Percentiles rank a stretch among this genome's conserved stretches.
These are phyloP conservation scores for Amyelois transitella DNA, from an alignment of 1,140 invertebrate species.

Conservation along the genomic window DNA sequence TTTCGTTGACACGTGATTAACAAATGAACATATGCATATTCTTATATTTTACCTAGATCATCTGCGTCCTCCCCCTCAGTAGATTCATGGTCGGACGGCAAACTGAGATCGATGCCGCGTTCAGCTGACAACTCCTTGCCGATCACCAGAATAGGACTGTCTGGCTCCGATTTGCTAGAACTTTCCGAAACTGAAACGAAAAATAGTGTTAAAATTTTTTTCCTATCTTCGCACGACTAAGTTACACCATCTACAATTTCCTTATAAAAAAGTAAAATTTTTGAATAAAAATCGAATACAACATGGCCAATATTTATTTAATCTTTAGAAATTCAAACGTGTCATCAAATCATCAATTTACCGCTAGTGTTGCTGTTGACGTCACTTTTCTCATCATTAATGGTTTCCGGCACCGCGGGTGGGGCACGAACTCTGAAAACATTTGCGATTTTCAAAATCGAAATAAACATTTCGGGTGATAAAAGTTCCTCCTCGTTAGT, in stretches of 20 bases:
- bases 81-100: slow-evolving; percentile 85
- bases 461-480: no score
- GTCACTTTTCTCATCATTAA: slow-evolving; percentile 57
- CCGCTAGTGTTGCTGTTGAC: slow-evolving; percentile 59
- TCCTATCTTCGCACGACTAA: no score
- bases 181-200: slow-evolving; percentile 44
- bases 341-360: slow-evolving; percentile 27
- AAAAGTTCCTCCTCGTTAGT: no score
- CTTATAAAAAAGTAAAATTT: not conserved
- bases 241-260: no score
- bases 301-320: no score
- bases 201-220: slow-evolving; percentile 1
- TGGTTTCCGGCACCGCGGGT: slow-evolving; percentile 51
- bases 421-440: slow-evolving; percentile 40
- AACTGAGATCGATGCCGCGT: slow-evolving; percentile 68
- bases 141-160: slow-evolving; percentile 52
- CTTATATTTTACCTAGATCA: slow-evolving; percentile 57
- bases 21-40: no score
- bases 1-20: no score
- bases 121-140: slow-evolving; percentile 51
- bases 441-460: no score
- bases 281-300: not conserved
- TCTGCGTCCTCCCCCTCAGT: slow-evolving; percentile 85
- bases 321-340: no score
- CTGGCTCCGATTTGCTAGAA: slow-evolving; percentile 40